Base-by-base conservation (phyloP, 1,140 invertebrate genomes). In the Drosophila chauvacae region DNA sequence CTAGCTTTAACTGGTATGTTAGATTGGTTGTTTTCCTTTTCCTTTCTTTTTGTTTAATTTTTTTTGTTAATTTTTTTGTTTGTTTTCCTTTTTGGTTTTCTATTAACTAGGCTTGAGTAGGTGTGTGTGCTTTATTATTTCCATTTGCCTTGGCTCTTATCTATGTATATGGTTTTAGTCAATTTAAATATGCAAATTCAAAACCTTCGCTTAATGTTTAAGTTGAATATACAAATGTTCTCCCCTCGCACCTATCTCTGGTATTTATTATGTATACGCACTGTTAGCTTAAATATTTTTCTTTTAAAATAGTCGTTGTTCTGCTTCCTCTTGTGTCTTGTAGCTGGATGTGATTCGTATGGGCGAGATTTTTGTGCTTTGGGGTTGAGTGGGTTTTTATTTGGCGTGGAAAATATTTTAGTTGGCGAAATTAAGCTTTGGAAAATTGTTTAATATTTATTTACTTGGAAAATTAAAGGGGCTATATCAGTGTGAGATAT, bases 241-340 rank as follows among this genome's bases (percentile, higher is more conserved):
- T 61, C 68, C 62, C 64, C 37, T 13, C 6, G 30, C 44, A 50
- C 47, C 47, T 53, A 66, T 51, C 20, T 51, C 66, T 71, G 47
- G 35, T 59, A 50, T 71, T 72, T 59, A 59, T 72, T 69, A 63
- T 80, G 77, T 84, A 83, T 84, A 82, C 79, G 76, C 66, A 78
- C 70, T 88, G 78, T 87, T 85, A 78, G 76, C 83, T 87, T 87
- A 86, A 76, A 39, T 77, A 77, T 33, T 74, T 48, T 72, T 58
- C 20, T 28, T 51, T 84, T 81, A 81, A 81, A 85, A 82, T 90
- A 90, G 77, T 91, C 90, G 85, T 91, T 91, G 79, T 91, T 90
- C 63, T 65, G 44, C 65, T 76, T 81, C 70, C 75, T 68, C 44
- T 47, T 33, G 45, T 68, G 42, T 57, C 41, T 79, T 69, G 77